phyloP scores from a whole-genome alignment of 2,113 vertebrate genomes.

The Gambusia affinis region DNA sequence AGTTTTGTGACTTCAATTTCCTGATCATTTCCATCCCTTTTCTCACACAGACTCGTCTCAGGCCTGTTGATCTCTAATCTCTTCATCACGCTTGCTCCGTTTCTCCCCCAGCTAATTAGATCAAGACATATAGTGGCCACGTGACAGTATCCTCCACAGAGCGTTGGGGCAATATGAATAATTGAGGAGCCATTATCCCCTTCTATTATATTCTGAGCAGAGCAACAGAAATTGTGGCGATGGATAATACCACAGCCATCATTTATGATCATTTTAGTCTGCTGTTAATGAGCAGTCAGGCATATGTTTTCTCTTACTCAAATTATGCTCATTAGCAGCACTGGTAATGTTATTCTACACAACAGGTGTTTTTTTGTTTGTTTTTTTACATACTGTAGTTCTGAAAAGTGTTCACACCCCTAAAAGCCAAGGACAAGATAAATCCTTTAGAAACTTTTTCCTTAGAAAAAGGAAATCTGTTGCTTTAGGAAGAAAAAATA shows the following conservation, averaged over 20 bases:
- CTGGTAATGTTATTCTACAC: not conserved
- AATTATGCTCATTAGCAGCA: slow-evolving; percentile 21
- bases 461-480: too few species aligned
- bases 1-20: slow-evolving; percentile 5
- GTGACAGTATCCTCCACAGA: slow-evolving; percentile 69
- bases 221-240: slow-evolving; percentile 55
- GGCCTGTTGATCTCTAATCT: not conserved
- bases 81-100: slow-evolving; percentile 9
- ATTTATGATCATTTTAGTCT: slow-evolving; percentile 55
- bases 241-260: slow-evolving; percentile 36
- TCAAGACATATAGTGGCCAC: slow-evolving; percentile 68
- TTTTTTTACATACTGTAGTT: not conserved
- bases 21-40: not conserved
- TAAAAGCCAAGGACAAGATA: too few species aligned
- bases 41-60: too few species aligned
- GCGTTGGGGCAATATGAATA: slow-evolving; percentile 68
- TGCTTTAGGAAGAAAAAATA: too few species aligned
- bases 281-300: slow-evolving; percentile 43
- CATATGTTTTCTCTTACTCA: slow-evolving; percentile 44
- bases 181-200: slow-evolving; percentile 73
- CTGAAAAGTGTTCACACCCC: too few species aligned
- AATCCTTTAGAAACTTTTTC: too few species aligned
- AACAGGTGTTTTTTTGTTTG: not conserved
- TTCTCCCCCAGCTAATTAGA: slow-evolving; percentile 66
- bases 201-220: slow-evolving; percentile 62